A percentile compares a stretch with the other conserved stretches of the same genome.
Evolutionary conservation across 2,888 invertebrate genomes (phyloP).

Genomic region (Cremastinae sp.): DNA sequence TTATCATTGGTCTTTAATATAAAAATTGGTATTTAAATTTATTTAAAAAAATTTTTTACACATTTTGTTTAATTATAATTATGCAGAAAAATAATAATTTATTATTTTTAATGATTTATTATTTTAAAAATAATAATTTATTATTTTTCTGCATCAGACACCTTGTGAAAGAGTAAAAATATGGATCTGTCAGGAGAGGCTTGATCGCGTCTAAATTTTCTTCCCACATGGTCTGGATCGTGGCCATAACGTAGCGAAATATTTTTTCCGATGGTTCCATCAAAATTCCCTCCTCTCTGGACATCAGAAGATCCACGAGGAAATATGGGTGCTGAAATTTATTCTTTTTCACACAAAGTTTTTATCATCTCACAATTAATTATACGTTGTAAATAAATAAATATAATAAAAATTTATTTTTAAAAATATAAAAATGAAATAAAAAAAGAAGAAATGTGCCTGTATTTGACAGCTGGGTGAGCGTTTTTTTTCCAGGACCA

Average conservation of each 20-base stretch:
- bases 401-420: too few relatives aligned
- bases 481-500: slow-evolving; percentile 81
- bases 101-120: too few relatives aligned
- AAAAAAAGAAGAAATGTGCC: slow-evolving; percentile 77
- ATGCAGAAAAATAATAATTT: not conserved
- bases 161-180: slow-evolving; percentile 88
- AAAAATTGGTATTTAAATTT: not conserved
- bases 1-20: slow-evolving; percentile 86
- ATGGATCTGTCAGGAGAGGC: slow-evolving; percentile 87
- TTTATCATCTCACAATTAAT: too few relatives aligned
- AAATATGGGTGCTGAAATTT: slow-evolving; percentile 83
- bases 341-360: slow-evolving; percentile 2
- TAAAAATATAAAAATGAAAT: not conserved
- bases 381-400: not conserved
- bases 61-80: slow-evolving; percentile 9
- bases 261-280: slow-evolving; percentile 85
- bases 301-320: slow-evolving; percentile 82
- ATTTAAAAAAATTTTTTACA: not conserved
- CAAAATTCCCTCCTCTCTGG: slow-evolving; percentile 75
- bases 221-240: slow-evolving; percentile 85
- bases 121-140: not conserved
- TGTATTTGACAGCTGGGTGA: slow-evolving; percentile 79
- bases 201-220: slow-evolving; percentile 86
- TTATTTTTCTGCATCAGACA: slow-evolving; percentile 21
- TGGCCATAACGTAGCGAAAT: slow-evolving; percentile 83